Evolutionary conservation across 64 coral and sea anemone species (phyloP).

Genomic region (Dendronephthya gigantea): DNA sequence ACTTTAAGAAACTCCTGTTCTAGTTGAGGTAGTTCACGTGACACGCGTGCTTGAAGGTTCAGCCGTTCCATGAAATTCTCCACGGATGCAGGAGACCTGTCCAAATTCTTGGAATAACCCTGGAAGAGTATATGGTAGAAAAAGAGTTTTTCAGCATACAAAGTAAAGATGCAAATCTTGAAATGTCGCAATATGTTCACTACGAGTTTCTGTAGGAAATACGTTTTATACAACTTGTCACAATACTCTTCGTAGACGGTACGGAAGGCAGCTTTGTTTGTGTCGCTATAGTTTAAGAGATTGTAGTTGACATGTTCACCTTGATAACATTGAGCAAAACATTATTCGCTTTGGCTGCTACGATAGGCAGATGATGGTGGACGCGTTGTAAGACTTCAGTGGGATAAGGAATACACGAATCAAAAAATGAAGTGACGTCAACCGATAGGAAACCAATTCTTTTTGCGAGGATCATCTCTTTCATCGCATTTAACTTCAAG

Average conservation of each 20-base stretch:
- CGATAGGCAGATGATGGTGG: slow-evolving; percentile 58
- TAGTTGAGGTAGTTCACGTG: slow-evolving; percentile 47
- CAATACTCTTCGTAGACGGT: no score
- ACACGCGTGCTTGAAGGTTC: slow-evolving; percentile 64
- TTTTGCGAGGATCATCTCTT: slow-evolving; percentile 59
- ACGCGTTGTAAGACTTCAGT: slow-evolving; percentile 49
- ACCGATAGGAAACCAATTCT: slow-evolving; percentile 71
- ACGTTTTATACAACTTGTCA: no score
- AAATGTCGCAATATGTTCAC: no score
- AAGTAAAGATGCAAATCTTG: not conserved
- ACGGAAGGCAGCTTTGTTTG: no score
- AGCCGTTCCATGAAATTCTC: slow-evolving; percentile 94
- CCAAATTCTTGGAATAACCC: slow-evolving; percentile 67
- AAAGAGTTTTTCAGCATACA: not conserved
- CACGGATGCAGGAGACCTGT: slow-evolving; percentile 58
- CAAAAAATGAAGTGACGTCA: slow-evolving; percentile 52
- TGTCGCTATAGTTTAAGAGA: no score
- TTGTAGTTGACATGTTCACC: not conserved
- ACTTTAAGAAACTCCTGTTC: slow-evolving; percentile 69
- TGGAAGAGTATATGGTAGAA: slow-evolving; percentile 32
- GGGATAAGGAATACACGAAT: slow-evolving; percentile 63
- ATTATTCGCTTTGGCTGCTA: slow-evolving; percentile 77
- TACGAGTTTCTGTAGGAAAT: no score
- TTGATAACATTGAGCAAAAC: slow-evolving; percentile 72
- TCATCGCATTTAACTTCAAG: slow-evolving; percentile 44